Evolutionary conservation across 2,113 vertebrate genomes (phyloP).

Genomic region (Hoplias malabaricus): DNA sequence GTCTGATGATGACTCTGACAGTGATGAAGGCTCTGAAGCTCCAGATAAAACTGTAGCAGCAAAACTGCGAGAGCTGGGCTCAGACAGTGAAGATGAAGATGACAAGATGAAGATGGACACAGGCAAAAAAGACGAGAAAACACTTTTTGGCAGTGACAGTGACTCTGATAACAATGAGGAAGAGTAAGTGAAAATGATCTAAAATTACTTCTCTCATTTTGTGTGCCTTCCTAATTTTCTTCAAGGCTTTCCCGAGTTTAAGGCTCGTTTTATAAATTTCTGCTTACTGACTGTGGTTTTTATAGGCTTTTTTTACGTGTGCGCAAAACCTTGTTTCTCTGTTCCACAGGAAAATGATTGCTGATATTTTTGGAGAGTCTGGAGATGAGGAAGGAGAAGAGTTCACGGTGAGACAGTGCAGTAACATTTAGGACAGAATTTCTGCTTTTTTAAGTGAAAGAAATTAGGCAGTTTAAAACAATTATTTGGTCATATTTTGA

Average conservation of each 20-base stretch:
- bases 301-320: too few relatives aligned
- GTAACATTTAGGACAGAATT: too few relatives aligned
- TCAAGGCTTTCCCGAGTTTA: too few relatives aligned
- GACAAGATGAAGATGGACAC: conserved; percentile 57
- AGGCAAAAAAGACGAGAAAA: conserved; percentile 85
- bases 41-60: conserved; percentile 74
- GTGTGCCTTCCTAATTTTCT: too few relatives aligned
- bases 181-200: conserved; percentile 79
- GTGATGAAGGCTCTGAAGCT: conserved; percentile 70
- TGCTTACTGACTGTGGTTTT: too few relatives aligned
- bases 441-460: too few relatives aligned
- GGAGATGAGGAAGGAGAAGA: conserved; percentile 97
- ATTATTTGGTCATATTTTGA: background rate
- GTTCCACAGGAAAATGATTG: conserved; percentile 88
- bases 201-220: background rate
- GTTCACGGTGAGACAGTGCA: conserved; percentile 82
- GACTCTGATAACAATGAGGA: conserved; percentile 89
- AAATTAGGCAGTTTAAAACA: too few relatives aligned
- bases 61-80: conserved; percentile 77
- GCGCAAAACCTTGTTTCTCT: background rate
- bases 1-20: conserved; percentile 88
- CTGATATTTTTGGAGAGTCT: conserved; percentile 98
- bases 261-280: too few relatives aligned
- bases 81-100: conserved; percentile 88
- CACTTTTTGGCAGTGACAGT: conserved; percentile 94